Percentiles rank a stretch among this genome's conserved stretches.
phyloP scores from a whole-genome alignment of 2,113 vertebrate species.

The Romanogobio albipinnatus region DNA sequence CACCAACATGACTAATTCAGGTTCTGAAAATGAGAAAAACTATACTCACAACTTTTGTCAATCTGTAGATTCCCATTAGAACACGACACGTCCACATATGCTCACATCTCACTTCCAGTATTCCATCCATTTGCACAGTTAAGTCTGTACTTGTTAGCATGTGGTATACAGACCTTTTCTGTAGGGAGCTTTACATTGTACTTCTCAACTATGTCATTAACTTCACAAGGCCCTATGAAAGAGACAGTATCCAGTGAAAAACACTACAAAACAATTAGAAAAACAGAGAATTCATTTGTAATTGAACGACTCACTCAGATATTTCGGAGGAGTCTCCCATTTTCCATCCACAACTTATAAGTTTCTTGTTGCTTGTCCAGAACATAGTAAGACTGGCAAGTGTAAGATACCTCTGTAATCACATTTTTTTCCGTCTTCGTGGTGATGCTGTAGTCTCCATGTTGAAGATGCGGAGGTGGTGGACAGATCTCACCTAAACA shows the following conservation, averaged over 20 bases:
- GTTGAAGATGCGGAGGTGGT: slow-evolving; percentile 1
- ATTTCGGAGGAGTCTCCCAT: slow-evolving; percentile 28
- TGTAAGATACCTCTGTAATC: slow-evolving; percentile 17
- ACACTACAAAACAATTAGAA: neutral
- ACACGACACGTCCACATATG: neutral
- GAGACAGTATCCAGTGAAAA: neutral
- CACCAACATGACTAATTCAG: neutral
- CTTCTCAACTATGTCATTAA: slow-evolving; percentile 2
- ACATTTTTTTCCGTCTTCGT: neutral
- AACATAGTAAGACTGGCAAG: slow-evolving; percentile 28
- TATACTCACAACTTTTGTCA: slow-evolving; percentile 29
- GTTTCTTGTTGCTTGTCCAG: neutral
- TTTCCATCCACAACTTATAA: neutral
- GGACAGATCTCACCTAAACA: slow-evolving; percentile 3
- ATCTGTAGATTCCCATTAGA: slow-evolving; percentile 13
- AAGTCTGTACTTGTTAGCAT: neutral
- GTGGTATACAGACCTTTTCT: slow-evolving; percentile 3
- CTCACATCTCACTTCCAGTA: neutral
- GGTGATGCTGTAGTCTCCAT: slow-evolving; percentile 1
- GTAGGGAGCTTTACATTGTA: slow-evolving; percentile 5
- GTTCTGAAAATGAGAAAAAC: neutral
- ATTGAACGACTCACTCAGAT: slow-evolving; percentile 16
- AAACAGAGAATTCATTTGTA: too few species aligned
- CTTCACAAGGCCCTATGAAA: slow-evolving; percentile 13
- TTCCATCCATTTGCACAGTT: slow-evolving; percentile 2